Conservation (phyloP, 1,140 invertebrate genomes). For the Heterodera schachtii region DNA sequence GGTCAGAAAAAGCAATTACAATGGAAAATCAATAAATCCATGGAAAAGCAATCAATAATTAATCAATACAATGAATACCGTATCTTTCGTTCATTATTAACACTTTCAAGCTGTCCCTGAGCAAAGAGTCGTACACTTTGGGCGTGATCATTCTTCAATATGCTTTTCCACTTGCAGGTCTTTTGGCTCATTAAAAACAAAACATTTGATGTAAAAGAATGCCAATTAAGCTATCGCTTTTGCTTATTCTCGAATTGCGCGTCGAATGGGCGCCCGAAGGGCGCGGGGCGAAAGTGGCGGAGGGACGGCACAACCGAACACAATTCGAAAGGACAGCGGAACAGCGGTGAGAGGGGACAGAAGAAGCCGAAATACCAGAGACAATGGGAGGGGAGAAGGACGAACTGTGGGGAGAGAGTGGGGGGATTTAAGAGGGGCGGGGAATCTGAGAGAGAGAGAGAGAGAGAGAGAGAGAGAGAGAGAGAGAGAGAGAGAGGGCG, state of each 20-base stretch:
- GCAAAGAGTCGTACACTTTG: constrained; percentile 59
- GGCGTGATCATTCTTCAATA: constrained; percentile 60
- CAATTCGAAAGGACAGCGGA: not conserved
- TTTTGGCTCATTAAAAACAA: not conserved
- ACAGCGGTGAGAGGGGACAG: not conserved
- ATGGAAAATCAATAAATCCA: not conserved
- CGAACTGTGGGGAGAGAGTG: no score
- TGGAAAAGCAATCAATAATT: not conserved
- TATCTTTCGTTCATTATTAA: not conserved
- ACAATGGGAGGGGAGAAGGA: no score
- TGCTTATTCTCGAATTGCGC: constrained; percentile 59
- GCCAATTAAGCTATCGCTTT: constrained; percentile 53
- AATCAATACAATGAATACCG: not conserved
- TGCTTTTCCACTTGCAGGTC: constrained; percentile 50
- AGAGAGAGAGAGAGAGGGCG: no score
- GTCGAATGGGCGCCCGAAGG: constrained; percentile 51
- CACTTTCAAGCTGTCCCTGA: constrained; percentile 56
- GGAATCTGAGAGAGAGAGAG: no score
- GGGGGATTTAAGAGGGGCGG: no score
- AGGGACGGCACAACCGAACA: constrained; percentile 7
- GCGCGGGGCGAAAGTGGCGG: constrained; percentile 33
- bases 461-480: no score
- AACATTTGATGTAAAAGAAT: not conserved
- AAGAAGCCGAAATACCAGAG: no score
- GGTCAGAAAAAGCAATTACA: constrained; percentile 33